Evolutionary conservation across 1,140 invertebrate genomes (phyloP).

Genomic region (Drosophila saltans): DNA sequence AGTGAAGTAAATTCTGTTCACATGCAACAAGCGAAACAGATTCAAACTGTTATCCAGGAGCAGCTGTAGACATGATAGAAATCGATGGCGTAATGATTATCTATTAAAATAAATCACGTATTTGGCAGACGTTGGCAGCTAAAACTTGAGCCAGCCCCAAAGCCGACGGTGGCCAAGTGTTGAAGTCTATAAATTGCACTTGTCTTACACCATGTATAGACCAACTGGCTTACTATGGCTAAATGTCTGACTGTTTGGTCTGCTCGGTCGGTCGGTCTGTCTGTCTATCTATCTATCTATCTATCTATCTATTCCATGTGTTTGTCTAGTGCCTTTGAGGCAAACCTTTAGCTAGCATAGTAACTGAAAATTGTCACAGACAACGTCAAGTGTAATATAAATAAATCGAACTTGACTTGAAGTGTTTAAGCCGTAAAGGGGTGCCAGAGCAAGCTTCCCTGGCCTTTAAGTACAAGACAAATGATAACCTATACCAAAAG

Average conservation of each 20-base stretch:
- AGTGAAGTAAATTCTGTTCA: slow-evolving; percentile 1
- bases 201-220: slow-evolving; percentile 27
- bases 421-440: slow-evolving; percentile 71
- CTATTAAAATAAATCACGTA: slow-evolving; percentile 82
- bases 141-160: slow-evolving; percentile 32
- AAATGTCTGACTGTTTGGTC: background rate
- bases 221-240: background rate
- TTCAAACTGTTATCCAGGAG: slow-evolving; percentile 18
- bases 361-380: slow-evolving; percentile 64
- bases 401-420: slow-evolving; percentile 76
- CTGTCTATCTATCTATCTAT: background rate
- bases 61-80: slow-evolving; percentile 53
- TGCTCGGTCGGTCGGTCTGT: background rate
- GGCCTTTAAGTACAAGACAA: slow-evolving; percentile 36
- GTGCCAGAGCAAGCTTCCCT: background rate
- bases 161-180: slow-evolving; percentile 43
- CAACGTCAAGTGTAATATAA: slow-evolving; percentile 78
- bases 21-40: slow-evolving; percentile 72
- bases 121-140: slow-evolving; percentile 60
- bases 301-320: background rate
- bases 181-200: slow-evolving; percentile 78
- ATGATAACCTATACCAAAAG: slow-evolving; percentile 34
- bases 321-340: slow-evolving; percentile 19
- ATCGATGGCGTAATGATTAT: slow-evolving; percentile 81
- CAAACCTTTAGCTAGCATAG: slow-evolving; percentile 27